These are phyloP conservation scores for Nomada fabriciana DNA, from an alignment of 2,888 invertebrate genomes.

Conservation along the genomic window DNA sequence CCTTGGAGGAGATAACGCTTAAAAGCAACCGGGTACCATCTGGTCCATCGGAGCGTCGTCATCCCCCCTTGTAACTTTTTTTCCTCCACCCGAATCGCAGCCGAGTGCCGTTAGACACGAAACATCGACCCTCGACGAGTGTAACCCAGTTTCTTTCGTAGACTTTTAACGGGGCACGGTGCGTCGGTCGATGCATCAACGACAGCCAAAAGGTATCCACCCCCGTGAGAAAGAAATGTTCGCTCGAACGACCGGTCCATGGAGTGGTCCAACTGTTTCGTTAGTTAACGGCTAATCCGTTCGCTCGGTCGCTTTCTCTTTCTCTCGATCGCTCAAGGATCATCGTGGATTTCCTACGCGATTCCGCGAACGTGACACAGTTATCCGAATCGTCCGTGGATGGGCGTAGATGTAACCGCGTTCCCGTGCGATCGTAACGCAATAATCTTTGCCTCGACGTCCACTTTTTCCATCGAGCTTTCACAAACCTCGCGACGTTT, in stretches of 20 bases:
- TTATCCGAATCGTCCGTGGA: not conserved
- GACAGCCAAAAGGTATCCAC: conserved; percentile 61
- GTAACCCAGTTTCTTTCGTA: conserved; percentile 72
- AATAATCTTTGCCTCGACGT: not conserved
- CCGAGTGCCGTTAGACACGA: conserved; percentile 66
- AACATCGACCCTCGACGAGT: conserved; percentile 41
- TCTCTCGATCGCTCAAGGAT: conserved; percentile 13
- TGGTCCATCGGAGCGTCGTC: conserved; percentile 39
- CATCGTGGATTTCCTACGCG: not conserved
- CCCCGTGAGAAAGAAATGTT: conserved; percentile 68
- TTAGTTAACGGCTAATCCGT: not conserved
- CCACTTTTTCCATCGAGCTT: not conserved
- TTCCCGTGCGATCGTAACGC: too few relatives aligned
- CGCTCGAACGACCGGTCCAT: conserved; percentile 5
- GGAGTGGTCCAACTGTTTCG: not conserved
- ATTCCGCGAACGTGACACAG: conserved; percentile 17
- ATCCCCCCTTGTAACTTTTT: conserved; percentile 11
- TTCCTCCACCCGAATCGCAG: conserved; percentile 58
- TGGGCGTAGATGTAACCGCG: not conserved
- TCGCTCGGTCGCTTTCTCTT: conserved; percentile 12
- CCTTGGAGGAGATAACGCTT: conserved; percentile 43
- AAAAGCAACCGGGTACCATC: conserved; percentile 50
- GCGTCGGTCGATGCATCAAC: conserved; percentile 59
- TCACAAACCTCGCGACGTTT: not conserved
- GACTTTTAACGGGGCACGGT: conserved; percentile 62